Percentiles rank a stretch among this genome's conserved stretches.
phyloP scores from a whole-genome alignment of 2,888 invertebrate genomes.

The Oligia latruncula region DNA sequence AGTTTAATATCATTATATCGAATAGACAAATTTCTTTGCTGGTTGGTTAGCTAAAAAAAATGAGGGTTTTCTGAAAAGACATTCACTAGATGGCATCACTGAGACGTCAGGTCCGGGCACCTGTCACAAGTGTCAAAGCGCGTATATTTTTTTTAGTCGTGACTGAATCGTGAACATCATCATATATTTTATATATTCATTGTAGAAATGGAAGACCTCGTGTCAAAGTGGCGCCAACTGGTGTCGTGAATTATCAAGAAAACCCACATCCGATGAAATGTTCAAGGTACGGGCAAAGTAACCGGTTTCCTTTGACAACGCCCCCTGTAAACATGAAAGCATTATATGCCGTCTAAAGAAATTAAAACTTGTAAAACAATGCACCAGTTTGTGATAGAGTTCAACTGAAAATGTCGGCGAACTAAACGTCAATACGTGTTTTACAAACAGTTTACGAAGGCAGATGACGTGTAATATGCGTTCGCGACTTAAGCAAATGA shows the following conservation, averaged over 20 bases:
- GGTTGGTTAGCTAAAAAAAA: neutral
- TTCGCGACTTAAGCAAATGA: too few relatives aligned
- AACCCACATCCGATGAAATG: neutral
- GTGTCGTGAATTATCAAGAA: neutral
- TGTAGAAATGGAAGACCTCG: neutral
- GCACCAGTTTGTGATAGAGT: slow-evolving; percentile 72
- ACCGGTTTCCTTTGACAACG: slow-evolving; percentile 23
- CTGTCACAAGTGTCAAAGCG: neutral
- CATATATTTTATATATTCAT: neutral
- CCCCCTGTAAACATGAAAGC: slow-evolving; percentile 78
- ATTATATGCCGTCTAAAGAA: slow-evolving; percentile 82
- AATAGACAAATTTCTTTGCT: neutral
- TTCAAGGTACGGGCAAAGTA: slow-evolving; percentile 6
- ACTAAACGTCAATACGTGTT: slow-evolving; percentile 10
- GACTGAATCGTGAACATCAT: too few relatives aligned
- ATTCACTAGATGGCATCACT: neutral
- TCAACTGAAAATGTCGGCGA: slow-evolving; percentile 48
- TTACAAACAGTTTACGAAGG: neutral
- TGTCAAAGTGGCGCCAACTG: neutral
- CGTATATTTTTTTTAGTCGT: neutral
- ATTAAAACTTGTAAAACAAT: slow-evolving; percentile 68
- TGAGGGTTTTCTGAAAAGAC: neutral
- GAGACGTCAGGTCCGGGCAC: neutral
- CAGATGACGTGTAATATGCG: neutral
- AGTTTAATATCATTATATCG: neutral